Base-by-base conservation (phyloP, 2,113 vertebrate species). In the Thunnus maccoyii region DNA sequence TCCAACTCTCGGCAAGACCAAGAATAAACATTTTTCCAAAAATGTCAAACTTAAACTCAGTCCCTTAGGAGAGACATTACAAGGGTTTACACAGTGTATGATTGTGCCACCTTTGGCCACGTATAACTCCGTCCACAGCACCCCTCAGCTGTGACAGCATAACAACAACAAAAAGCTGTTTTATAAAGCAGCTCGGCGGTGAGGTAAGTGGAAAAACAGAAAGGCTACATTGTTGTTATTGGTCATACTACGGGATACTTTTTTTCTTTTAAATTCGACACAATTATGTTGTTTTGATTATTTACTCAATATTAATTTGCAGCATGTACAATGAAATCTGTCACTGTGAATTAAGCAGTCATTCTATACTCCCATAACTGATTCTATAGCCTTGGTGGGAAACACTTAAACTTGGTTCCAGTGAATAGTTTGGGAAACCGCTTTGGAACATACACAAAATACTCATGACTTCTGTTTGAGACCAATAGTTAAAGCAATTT, bases 201-300 rank as follows among this genome's bases (percentile, higher is more conserved):
- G 93, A 94, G 91, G 92, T 94, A 85, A 93, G 83, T 89, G 92
- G 87, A 93, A 92, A 89, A 92, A 86, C 76, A 88, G 81, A 89
- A 87, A 86, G 75, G 60, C 82, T 73, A 54, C 83, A 79, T 85
- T 90, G 87, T 90, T 83, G 74, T 84, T 86, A 75, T 80, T 80
- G 71, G 62, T 85, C 48, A 72, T 41, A 61, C 77, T 80, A 61
- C 63, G 72, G 63, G 27, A 4, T 76, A 3, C 66, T 87, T 85
- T 88, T 84, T 83, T 65, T 56, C 20, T 85, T 82, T 82, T 46
- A 75, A 88, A 85, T 50, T 60, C 0, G 7, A 76, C 82, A 74
- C 8, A 3, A 47, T 72, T 65, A 72, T 50, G n/a, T 65, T 52
- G 54, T 48, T 66, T 46, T 52, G 8, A 77, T 75, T 78, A 74